Evolutionary conservation across 2,113 vertebrate genomes (phyloP).

Genomic region (Pachycephala philippinensis): DNA sequence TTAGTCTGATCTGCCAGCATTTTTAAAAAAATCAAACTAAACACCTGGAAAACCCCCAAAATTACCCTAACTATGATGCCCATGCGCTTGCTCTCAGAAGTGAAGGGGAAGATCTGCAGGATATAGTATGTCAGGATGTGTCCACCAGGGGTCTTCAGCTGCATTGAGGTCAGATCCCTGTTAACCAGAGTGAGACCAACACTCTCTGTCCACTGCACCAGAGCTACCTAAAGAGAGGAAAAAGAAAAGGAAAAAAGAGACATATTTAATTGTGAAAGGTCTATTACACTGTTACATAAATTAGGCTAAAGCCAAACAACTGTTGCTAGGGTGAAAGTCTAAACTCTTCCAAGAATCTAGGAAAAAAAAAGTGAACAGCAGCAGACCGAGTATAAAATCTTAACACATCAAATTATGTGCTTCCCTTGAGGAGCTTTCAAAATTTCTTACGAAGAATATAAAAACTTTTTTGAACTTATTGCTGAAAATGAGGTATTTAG

Average conservation of each 20-base stretch:
- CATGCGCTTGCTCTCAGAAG: constrained; percentile 97
- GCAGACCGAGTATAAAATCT: not conserved
- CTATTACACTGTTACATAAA: not conserved
- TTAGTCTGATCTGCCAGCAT: not conserved
- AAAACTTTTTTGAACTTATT: not conserved
- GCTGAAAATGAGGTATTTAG: not conserved
- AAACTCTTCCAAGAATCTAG: not conserved
- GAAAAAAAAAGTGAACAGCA: not conserved
- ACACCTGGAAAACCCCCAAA: not conserved
- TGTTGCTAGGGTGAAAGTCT: not conserved
- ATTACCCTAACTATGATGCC: constrained; percentile 88
- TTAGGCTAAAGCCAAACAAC: not conserved
- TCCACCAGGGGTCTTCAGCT: constrained; percentile 89
- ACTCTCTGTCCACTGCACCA: constrained; percentile 95
- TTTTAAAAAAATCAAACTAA: not conserved
- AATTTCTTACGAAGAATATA: not conserved
- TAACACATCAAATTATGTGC: not conserved
- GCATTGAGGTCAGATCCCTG: constrained; percentile 91
- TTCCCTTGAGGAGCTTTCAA: not conserved
- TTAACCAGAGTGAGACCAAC: constrained; percentile 92
- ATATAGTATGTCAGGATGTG: constrained; percentile 90
- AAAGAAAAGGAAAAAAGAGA: not conserved
- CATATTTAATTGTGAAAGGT: not conserved
- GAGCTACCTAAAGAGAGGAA: constrained; percentile 77
- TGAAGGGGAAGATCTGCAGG: constrained; percentile 84